Evolutionary conservation across 2,113 vertebrate genomes (phyloP).

Genomic region (Microtus montanus): DNA sequence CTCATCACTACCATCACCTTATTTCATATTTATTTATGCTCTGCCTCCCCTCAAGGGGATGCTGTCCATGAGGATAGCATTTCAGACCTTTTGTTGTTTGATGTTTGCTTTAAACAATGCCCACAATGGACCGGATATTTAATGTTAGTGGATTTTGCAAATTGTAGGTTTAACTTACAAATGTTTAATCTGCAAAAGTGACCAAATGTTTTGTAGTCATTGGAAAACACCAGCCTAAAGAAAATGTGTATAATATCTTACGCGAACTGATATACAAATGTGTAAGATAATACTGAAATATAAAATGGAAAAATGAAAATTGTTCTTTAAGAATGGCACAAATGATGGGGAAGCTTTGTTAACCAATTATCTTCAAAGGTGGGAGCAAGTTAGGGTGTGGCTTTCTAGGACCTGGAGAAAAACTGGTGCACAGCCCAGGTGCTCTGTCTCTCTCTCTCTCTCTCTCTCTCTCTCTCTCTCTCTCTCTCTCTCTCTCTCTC

Average conservation of each 20-base stretch:
- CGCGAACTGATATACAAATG: not conserved
- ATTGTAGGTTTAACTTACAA: not conserved
- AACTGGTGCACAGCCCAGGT: too few relatives aligned
- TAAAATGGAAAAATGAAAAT: not conserved
- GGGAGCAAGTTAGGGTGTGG: too few relatives aligned
- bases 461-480: too few relatives aligned
- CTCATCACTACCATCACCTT: not conserved
- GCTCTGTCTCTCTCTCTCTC: too few relatives aligned
- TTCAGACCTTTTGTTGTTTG: not conserved
- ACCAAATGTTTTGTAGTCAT: not conserved
- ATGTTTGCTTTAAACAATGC: not conserved
- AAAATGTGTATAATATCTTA: not conserved
- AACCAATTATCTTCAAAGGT: too few relatives aligned
- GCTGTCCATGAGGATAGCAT: not conserved
- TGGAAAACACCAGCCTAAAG: not conserved
- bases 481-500: too few relatives aligned
- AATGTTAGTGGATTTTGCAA: not conserved
- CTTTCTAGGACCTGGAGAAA: too few relatives aligned
- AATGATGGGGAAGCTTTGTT: not conserved
- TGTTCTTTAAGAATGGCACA: not conserved
- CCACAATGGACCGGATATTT: not conserved
- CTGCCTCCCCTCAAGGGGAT: not conserved
- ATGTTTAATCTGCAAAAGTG: not conserved
- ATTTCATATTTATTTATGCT: not conserved
- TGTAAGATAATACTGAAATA: not conserved